A percentile compares a stretch with the other conserved stretches of the same genome.
Evolutionary conservation across 1,140 invertebrate genomes (phyloP).

Genomic region (Agrilus planipennis): DNA sequence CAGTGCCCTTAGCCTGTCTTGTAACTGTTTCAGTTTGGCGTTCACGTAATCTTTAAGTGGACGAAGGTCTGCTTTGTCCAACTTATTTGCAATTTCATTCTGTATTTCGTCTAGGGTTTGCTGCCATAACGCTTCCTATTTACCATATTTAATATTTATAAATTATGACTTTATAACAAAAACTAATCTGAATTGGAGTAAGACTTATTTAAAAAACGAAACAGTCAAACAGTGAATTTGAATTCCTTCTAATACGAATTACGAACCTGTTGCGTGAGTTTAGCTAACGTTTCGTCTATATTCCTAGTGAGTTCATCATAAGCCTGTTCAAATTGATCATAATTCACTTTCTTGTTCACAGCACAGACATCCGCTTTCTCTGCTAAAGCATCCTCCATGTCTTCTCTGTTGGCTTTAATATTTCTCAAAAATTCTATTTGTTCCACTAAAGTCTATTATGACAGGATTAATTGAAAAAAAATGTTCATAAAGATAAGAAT

Average conservation of each 20-base stretch:
- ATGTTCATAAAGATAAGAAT: too few species aligned
- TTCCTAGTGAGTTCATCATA: constrained; percentile 48
- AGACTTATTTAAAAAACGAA: too few species aligned
- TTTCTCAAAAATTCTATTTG: constrained; percentile 31
- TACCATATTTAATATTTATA: background rate
- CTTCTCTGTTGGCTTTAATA: constrained; percentile 50
- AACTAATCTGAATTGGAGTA: too few species aligned
- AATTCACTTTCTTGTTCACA: constrained; percentile 55
- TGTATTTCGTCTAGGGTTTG: constrained; percentile 53
- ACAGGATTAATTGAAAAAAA: too few species aligned
- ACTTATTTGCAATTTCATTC: constrained; percentile 50
- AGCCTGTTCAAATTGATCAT: constrained; percentile 53
- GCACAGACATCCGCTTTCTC: constrained; percentile 55
- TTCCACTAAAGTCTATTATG: constrained; percentile 25
- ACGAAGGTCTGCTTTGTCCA: constrained; percentile 52
- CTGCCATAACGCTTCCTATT: constrained; percentile 45
- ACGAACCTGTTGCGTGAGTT: constrained; percentile 51
- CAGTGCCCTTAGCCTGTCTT: constrained; percentile 48
- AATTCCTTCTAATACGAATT: constrained; percentile 9
- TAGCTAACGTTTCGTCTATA: constrained; percentile 48
- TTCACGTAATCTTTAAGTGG: constrained; percentile 54
- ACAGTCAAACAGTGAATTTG: too few species aligned
- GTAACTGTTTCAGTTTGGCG: constrained; percentile 44
- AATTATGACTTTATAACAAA: too few species aligned
- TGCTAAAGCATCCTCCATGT: constrained; percentile 52